A percentile compares a stretch with the other conserved stretches of the same genome.
phyloP scores from a whole-genome alignment of 2,113 vertebrate genomes.

The Clinocottus analis region DNA sequence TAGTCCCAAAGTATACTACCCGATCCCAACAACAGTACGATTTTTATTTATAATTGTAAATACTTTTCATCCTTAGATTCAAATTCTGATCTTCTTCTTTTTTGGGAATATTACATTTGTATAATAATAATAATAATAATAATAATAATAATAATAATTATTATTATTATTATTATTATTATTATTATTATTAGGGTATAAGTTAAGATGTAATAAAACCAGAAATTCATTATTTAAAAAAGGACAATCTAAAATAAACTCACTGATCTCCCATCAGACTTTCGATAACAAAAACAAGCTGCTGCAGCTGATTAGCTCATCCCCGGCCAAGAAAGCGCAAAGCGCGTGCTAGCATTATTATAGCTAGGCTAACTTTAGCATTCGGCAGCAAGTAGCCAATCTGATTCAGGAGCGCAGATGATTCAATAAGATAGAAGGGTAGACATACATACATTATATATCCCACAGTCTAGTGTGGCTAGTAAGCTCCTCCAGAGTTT shows the following conservation, averaged over 20 bases:
- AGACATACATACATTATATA: not conserved
- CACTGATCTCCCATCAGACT: not conserved
- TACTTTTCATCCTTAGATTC: not conserved
- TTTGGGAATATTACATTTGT: not conserved
- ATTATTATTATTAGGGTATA: not conserved
- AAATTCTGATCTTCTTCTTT: no score
- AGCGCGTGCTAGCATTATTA: not conserved
- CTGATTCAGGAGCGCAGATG: constrained; percentile 14
- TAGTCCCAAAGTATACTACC: not conserved
- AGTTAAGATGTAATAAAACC: not conserved
- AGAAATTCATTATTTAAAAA: not conserved
- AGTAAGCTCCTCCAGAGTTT: not conserved
- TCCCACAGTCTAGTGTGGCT: not conserved
- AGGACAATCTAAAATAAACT: no score
- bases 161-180: no score
- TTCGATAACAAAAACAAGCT: not conserved
- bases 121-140: no score
- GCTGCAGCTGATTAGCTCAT: no score
- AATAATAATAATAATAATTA: no score
- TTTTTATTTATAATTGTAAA: not conserved
- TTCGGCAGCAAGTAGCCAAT: no score
- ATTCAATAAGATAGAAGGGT: constrained; percentile 11
- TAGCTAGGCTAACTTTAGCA: no score
- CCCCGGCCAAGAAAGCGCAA: no score
- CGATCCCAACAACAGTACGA: not conserved